Evolutionary conservation across 2,113 vertebrate species (phyloP).

Genomic region (Macheiramphus alcinus): DNA sequence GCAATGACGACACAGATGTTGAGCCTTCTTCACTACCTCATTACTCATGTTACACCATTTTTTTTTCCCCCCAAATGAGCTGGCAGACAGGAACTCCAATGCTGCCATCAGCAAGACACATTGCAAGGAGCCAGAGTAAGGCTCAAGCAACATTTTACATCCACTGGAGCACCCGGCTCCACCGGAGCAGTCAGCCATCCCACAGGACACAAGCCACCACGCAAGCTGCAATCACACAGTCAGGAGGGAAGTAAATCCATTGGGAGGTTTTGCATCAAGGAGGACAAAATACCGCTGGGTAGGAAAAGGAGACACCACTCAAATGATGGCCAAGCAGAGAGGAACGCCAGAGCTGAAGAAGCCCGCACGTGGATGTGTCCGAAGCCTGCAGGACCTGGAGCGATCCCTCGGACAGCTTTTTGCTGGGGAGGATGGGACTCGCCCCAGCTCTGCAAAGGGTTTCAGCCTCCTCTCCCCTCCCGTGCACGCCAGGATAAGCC

Average conservation of each 20-base stretch:
- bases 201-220: fast-evolving
- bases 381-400: fast-evolving
- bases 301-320: neutral
- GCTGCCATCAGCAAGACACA: neutral
- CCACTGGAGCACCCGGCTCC: neutral
- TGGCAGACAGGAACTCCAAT: neutral
- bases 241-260: neutral
- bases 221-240: neutral
- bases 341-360: neutral
- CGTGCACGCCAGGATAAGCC: fast-evolving
- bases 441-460: neutral
- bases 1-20: slow-evolving; percentile 72
- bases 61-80: neutral
- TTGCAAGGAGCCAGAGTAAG: neutral
- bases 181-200: neutral
- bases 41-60: slow-evolving; percentile 40
- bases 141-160: neutral
- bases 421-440: neutral
- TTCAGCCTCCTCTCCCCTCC: neutral
- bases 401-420: neutral
- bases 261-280: neutral
- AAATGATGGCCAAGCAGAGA: neutral
- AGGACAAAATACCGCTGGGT: neutral
- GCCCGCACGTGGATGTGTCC: fast-evolving
- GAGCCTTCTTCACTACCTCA: slow-evolving; percentile 35